Evolutionary conservation across 1,140 invertebrate species (phyloP).

Genomic region (Papilio polytes): DNA sequence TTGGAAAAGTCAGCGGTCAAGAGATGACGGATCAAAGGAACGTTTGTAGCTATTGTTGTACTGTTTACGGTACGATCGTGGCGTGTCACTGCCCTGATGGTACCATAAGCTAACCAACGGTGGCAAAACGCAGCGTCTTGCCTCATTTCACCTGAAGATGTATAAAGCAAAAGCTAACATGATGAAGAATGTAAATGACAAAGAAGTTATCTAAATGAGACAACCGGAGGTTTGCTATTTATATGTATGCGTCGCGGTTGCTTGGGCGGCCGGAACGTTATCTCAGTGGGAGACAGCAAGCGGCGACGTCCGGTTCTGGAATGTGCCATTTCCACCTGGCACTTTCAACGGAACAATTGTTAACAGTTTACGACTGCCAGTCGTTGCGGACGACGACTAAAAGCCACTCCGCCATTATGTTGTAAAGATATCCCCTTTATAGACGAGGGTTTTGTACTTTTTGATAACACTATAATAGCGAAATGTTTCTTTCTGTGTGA

Average conservation of each 20-base stretch:
- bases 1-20: not conserved
- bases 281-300: constrained; percentile 11
- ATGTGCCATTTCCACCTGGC: constrained; percentile 32
- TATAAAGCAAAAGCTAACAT: no score
- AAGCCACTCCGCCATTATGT: constrained; percentile 11
- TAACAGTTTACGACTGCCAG: constrained; percentile 25
- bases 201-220: not conserved
- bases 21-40: not conserved
- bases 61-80: not conserved
- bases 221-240: not conserved
- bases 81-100: not conserved
- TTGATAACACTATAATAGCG: not conserved
- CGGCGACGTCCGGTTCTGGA: constrained; percentile 33
- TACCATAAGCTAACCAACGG: not conserved
- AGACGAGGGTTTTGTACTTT: not conserved
- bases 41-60: not conserved
- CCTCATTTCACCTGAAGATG: not conserved
- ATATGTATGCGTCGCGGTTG: not conserved
- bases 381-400: constrained; percentile 14
- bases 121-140: not conserved
- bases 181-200: not conserved
- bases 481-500: not conserved
- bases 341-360: constrained; percentile 27
- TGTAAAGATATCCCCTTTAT: constrained; percentile 9
- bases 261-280: constrained; percentile 14